Percentiles rank a stretch among this genome's conserved stretches.
Evolutionary conservation across 2,113 vertebrate species (phyloP).

Genomic region (Lasiurus cinereus): DNA sequence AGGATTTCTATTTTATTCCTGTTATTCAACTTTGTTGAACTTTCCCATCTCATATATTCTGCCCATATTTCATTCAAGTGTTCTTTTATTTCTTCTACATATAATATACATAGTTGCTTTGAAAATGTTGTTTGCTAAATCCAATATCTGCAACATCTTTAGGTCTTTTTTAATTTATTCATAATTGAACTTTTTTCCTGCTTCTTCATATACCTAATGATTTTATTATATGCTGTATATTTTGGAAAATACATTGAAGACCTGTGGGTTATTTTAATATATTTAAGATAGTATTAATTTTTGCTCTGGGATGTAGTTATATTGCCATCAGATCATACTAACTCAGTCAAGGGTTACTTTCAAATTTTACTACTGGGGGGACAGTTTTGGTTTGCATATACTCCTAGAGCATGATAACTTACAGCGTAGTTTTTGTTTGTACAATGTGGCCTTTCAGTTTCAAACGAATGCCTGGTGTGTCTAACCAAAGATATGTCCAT

Average conservation of each 20-base stretch:
- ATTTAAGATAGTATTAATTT: neutral
- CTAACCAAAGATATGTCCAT: neutral
- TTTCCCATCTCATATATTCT: neutral
- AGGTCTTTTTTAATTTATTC: neutral
- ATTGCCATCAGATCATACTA: neutral
- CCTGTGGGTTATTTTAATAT: neutral
- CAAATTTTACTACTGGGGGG: neutral
- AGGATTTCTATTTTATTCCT: neutral
- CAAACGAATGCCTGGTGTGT: neutral
- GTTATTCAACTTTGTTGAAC: neutral
- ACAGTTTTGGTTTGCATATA: neutral
- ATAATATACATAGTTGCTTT: neutral
- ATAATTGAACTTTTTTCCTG: neutral
- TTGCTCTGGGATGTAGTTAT: neutral
- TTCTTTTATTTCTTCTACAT: neutral
- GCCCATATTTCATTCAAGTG: neutral
- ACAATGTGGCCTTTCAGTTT: neutral
- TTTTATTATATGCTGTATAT: neutral
- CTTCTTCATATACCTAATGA: neutral
- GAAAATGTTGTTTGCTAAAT: neutral
- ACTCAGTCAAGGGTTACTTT: neutral
- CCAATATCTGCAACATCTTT: neutral
- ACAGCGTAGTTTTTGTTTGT: neutral
- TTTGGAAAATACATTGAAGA: neutral
- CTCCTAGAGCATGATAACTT: neutral